Evolutionary conservation across 1,140 invertebrate species (phyloP).

Genomic region (Drosophila nasuta): DNA sequence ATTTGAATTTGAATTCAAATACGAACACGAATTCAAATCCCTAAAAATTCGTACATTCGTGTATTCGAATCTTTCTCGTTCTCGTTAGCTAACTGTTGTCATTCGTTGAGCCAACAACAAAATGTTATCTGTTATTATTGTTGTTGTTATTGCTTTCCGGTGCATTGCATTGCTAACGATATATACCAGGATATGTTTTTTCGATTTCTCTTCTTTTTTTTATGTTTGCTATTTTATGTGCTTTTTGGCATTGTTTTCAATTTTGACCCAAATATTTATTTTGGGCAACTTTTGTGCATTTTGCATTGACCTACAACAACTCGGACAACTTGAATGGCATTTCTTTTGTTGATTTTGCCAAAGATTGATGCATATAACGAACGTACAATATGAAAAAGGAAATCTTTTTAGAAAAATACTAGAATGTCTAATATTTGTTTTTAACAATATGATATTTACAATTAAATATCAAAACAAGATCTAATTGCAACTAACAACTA

Average conservation of each 20-base stretch:
- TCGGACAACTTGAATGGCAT: too few species aligned
- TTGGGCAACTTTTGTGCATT: constrained; percentile 47
- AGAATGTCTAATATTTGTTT: too few species aligned
- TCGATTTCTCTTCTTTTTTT: background rate
- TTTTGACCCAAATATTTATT: constrained; percentile 70
- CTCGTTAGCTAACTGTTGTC: background rate
- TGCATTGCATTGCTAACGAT: constrained; percentile 7
- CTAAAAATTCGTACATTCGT: constrained; percentile 3
- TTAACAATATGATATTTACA: too few species aligned
- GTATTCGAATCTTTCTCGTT: background rate
- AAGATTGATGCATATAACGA: too few species aligned
- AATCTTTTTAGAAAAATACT: too few species aligned
- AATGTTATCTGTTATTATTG: background rate
- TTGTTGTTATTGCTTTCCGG: background rate
- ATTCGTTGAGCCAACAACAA: background rate
- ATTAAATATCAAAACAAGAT: too few species aligned
- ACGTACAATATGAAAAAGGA: too few species aligned
- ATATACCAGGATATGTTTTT: constrained; percentile 41
- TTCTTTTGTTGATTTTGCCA: too few species aligned
- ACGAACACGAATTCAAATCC: constrained; percentile 8
- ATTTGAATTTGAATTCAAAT: background rate
- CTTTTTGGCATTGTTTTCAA: constrained; percentile 57
- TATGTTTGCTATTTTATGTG: too few species aligned
- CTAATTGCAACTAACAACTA: too few species aligned
- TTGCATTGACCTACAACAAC: constrained; percentile 4